Evolutionary conservation across 1,140 invertebrate genomes (phyloP).

Genomic region (Antheraea mylitta): DNA sequence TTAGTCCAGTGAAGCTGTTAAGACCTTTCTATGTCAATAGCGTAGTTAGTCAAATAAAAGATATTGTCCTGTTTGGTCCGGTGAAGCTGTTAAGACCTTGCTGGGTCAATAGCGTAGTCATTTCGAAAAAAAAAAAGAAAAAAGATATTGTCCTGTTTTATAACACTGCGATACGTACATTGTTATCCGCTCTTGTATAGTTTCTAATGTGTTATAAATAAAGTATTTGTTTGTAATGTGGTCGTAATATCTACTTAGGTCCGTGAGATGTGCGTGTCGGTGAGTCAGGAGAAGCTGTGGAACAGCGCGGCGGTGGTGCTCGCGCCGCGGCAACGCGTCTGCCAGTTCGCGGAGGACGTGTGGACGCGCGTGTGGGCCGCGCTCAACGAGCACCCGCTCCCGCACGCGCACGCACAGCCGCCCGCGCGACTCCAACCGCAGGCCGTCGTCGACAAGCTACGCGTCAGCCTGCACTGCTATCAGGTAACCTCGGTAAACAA

Average conservation of each 20-base stretch:
- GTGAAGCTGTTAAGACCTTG: too few species aligned
- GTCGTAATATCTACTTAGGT: slow-evolving; percentile 36
- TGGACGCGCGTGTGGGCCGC: slow-evolving; percentile 91
- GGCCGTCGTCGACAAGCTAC: slow-evolving; percentile 86
- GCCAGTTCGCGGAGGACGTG: slow-evolving; percentile 88
- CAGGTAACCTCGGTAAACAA: slow-evolving; percentile 72
- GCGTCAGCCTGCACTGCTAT: slow-evolving; percentile 89
- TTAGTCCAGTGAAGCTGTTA: too few species aligned
- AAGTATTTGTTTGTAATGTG: too few species aligned
- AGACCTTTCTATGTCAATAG: too few species aligned
- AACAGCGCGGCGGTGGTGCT: slow-evolving; percentile 90
- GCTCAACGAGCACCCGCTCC: slow-evolving; percentile 81
- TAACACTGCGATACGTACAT: too few species aligned
- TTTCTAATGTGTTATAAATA: too few species aligned
- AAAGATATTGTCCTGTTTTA: too few species aligned
- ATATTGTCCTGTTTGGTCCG: too few species aligned
- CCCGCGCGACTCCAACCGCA: slow-evolving; percentile 83
- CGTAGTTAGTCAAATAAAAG: too few species aligned
- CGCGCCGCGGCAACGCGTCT: slow-evolving; percentile 88
- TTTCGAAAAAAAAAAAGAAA: too few species aligned
- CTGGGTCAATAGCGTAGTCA: too few species aligned
- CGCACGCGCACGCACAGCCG: slow-evolving; percentile 78
- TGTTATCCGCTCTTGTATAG: too few species aligned
- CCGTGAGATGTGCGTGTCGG: slow-evolving; percentile 66
- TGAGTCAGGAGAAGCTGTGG: slow-evolving; percentile 85